These are phyloP conservation scores for Chondrilla cf. caribensis DNA, from an alignment of 37 sponge, comb jelly and placozoan genomes.

Conservation along the genomic window DNA sequence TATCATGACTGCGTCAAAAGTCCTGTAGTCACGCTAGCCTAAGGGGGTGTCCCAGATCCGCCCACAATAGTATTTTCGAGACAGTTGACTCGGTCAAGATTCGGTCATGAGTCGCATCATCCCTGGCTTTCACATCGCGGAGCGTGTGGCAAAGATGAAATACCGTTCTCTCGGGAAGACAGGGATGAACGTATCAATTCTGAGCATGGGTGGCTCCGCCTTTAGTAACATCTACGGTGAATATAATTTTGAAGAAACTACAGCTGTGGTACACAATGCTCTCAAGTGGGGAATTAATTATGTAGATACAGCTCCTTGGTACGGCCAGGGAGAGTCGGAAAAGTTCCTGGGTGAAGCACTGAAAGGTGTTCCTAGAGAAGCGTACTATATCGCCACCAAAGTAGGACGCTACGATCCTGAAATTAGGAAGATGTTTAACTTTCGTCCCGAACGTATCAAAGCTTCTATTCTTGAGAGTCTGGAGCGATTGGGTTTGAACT, in stretches of 20 bases:
- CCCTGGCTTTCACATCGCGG: not conserved
- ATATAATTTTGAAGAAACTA: constrained; percentile 36
- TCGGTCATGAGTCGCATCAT: not conserved
- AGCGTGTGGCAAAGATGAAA: constrained; percentile 35
- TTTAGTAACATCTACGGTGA: constrained; percentile 79
- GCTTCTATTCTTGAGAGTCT: constrained; percentile 69
- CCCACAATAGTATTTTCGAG: no score
- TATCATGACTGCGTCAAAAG: no score
- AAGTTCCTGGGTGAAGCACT: constrained; percentile 71
- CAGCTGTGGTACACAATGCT: constrained; percentile 22
- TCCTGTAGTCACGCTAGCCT: no score
- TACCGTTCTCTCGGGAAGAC: constrained; percentile 73
- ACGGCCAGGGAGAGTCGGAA: constrained; percentile 89
- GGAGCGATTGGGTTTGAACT: constrained; percentile 56
- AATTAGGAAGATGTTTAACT: constrained; percentile 74
- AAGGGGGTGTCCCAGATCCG: no score
- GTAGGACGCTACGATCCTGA: constrained; percentile 78
- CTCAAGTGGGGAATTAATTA: constrained; percentile 80
- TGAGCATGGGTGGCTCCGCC: constrained; percentile 84
- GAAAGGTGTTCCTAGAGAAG: constrained; percentile 55
- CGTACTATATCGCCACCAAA: constrained; percentile 79
- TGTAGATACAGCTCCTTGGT: constrained; percentile 93
- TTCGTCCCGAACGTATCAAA: constrained; percentile 59
- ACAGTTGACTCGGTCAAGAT: no score
- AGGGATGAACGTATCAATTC: constrained; percentile 57